phyloP scores from a whole-genome alignment of 1,140 invertebrate genomes.

The Thrips palmi region DNA sequence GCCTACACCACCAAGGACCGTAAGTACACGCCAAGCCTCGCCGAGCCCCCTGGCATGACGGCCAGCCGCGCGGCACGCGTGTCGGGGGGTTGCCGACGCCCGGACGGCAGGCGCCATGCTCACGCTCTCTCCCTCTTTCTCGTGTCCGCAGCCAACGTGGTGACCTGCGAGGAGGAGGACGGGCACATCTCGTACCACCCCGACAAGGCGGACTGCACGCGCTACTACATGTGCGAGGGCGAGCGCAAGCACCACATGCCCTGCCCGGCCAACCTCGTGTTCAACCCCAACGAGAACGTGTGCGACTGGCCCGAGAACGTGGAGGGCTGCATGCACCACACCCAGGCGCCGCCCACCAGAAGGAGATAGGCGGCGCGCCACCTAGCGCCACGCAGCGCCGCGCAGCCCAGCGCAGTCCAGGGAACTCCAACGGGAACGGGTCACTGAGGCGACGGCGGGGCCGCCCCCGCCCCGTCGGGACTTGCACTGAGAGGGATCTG shows the following conservation, averaged over 20 bases:
- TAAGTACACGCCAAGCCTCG: conserved; percentile 43
- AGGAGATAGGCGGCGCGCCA: too few relatives aligned
- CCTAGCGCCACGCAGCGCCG: too few relatives aligned
- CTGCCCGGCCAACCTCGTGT: conserved; percentile 85
- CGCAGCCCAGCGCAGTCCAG: too few relatives aligned
- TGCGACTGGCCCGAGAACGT: conserved; percentile 95
- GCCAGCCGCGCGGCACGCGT: not conserved
- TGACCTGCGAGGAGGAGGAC: conserved; percentile 79
- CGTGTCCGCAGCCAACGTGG: conserved; percentile 52
- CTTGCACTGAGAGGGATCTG: too few relatives aligned
- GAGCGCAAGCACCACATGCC: conserved; percentile 92
- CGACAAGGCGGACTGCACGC: conserved; percentile 78
- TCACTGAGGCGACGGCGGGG: too few relatives aligned
- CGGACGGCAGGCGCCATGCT: too few relatives aligned
- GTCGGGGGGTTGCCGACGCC: too few relatives aligned
- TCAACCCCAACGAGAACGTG: conserved; percentile 83
- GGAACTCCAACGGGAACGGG: too few relatives aligned
- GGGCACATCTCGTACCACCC: conserved; percentile 84
- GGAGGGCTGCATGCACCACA: conserved; percentile 66
- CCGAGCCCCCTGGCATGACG: not conserved
- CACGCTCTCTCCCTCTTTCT: conserved; percentile 9
- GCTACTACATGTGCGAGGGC: conserved; percentile 92
- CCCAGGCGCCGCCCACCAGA: conserved; percentile 47
- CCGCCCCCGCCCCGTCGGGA: too few relatives aligned
- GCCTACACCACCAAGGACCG: conserved; percentile 73